Evolutionary conservation across 2,113 vertebrate species (phyloP).

Genomic region (Bubo bubo): DNA sequence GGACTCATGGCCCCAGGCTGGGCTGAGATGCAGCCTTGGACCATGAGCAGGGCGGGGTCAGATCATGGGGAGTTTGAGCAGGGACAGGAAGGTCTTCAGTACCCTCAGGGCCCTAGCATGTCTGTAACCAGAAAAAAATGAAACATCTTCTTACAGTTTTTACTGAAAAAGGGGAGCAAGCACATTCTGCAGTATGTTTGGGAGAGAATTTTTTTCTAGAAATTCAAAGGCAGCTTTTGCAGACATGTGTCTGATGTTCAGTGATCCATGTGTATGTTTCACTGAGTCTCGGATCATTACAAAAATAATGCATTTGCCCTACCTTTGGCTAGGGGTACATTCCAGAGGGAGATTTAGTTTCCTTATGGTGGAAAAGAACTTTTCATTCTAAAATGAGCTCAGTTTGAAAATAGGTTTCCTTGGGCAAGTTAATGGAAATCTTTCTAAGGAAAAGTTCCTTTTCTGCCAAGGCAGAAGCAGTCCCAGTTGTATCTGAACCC

Average conservation of each 20-base stretch:
- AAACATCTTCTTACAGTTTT: neutral
- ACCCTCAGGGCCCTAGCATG: neutral
- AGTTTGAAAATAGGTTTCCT: neutral
- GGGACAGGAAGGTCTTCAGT: neutral
- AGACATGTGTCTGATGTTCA: neutral
- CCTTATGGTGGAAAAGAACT: neutral
- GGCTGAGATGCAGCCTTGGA: neutral
- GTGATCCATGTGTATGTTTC: neutral
- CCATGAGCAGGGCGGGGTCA: neutral
- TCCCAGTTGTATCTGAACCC: neutral
- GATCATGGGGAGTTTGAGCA: neutral
- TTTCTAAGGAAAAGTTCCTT: neutral
- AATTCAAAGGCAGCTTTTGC: neutral
- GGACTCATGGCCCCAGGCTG: neutral
- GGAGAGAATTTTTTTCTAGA: neutral
- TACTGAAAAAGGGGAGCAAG: neutral
- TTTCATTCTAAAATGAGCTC: neutral
- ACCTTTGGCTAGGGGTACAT: neutral
- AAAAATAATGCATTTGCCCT: neutral
- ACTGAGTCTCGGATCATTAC: neutral
- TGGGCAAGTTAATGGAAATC: constrained; percentile 8
- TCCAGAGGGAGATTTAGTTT: constrained; percentile 7
- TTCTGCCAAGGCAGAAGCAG: neutral
- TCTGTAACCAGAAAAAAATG: neutral
- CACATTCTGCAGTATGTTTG: neutral